Evolutionary conservation across 2,113 vertebrate genomes (phyloP).

Genomic region (Leucoraja erinaceus): DNA sequence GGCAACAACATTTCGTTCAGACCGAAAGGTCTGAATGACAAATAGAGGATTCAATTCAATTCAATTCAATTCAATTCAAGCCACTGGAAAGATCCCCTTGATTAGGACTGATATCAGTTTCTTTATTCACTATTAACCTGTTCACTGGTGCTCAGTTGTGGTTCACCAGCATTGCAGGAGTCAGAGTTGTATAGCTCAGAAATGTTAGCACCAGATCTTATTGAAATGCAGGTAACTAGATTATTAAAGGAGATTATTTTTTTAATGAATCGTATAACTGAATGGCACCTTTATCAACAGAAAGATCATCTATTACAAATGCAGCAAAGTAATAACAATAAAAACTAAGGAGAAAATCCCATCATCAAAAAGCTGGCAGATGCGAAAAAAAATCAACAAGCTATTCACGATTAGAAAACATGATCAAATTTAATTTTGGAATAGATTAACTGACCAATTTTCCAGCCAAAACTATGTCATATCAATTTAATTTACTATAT

Average conservation of each 20-base stretch:
- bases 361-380: conserved; percentile 44
- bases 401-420: conserved; percentile 41
- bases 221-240: neutral
- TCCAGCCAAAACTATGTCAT: conserved; percentile 48
- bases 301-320: neutral
- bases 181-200: too few species aligned
- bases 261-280: neutral
- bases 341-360: conserved; percentile 21
- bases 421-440: conserved; percentile 48
- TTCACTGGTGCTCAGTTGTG: too few species aligned
- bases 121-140: too few species aligned
- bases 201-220: too few species aligned
- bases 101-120: too few species aligned
- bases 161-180: too few species aligned
- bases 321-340: neutral
- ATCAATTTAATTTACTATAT: conserved; percentile 54
- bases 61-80: too few species aligned
- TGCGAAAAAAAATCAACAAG: conserved; percentile 43
- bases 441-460: conserved; percentile 49
- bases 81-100: too few species aligned
- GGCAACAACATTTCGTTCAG: too few species aligned
- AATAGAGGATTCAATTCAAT: too few species aligned
- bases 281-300: neutral
- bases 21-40: too few species aligned
- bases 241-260: too few species aligned